Base-by-base conservation (phyloP, 2,888 invertebrate genomes). In the Electrophaes corylata region DNA sequence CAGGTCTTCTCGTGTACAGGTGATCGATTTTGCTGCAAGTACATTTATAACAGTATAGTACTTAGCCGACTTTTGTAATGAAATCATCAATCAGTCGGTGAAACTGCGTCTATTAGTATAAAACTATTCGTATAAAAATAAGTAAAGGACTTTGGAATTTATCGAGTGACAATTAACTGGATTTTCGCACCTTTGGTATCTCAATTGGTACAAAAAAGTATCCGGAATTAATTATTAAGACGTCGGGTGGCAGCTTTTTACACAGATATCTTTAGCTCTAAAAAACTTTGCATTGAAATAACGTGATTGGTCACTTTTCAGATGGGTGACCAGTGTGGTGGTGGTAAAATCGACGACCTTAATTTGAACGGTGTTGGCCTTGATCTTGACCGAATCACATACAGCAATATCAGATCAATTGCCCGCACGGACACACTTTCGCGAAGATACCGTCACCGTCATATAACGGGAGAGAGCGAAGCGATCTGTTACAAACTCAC, bases 171-270 rank as follows among this genome's bases (percentile, higher is more conserved):
- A 45, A 50, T 56, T 56, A 56, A 44, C 50, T 45, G 26, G 19
- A 12, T 47, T 29, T 55, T 45, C 20, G 20, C 37, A 49, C 49
- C 47, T 47, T 29, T 23, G 39, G 52, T 39, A 56, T 49, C 49
- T 39, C 11, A 20, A 45, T 31, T 54, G 33, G 50, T 12, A 33
- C 50, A 57, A 57, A 57, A 49, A 57, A 57, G 40, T 20, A 33
- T 41, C 23, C 12, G 19, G 29, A n/a, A n/a, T n/a, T 39, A 31
- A 4, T 16, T 16, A 37, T 16, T 37, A 3, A 37, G 14, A 16
- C 14, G 10, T 37, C 6, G 16, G 35, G 8, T 5, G n/a, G 33
- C 16, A 5, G 26, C 16, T 35, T 14, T 35, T 35, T 2, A 35
- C 2, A 16, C 26, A 26, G 26, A 26, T 8, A 1, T 26, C 4